Evolutionary conservation across 1,140 invertebrate species (phyloP), one percentile per base, ranked within the genome.

Genomic region (Araneus ventricosus): DNA sequence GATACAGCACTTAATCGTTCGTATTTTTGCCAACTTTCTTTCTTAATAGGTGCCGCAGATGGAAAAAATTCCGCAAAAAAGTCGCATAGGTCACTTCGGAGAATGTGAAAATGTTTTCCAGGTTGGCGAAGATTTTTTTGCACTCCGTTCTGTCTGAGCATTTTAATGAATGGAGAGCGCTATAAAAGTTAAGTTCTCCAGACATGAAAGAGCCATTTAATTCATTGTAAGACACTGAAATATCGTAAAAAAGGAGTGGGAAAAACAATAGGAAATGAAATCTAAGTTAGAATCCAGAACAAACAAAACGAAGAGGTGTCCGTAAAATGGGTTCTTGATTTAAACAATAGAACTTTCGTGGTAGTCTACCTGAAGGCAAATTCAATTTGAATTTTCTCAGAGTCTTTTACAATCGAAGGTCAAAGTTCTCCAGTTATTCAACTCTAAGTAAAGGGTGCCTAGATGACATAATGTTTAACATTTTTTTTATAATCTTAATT

Each of bases 1-100:
- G 85, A 87, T 87, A 87, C 59, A 87, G 80, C 80, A 82, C 80
- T 82, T 82, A 52, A 82, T 45, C 70, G 70, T 75, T 75, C 70
- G 34, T 37, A 20, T 75, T 75, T 75, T 75, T 34, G 27, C 70
- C 70, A 75, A 34, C 30, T 75, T 75, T 75, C 30, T 75, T 75
- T 75, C 30, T 75, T 75, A 75, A 75, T 75, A 75, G 70, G 30
- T 75, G 34, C 24, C 45, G 59, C 59, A 63, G 59, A 63, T 34
- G 63, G 27, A 5, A 14, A 75, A 75, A 75, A 70, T 75, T 75
- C 70, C 70, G 10, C 17, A 52, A 52, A 75, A 75, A 75, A 75
- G 70, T 75, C 30, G 70, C 70, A 75, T 75, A 34, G 67, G 70
- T 75, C 70, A 75, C 27, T 75, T 75, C 70, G 30, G 17, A 75